Conservation (phyloP, 2,797 vertebrate genomes). For the Enteromius radiatus region DNA sequence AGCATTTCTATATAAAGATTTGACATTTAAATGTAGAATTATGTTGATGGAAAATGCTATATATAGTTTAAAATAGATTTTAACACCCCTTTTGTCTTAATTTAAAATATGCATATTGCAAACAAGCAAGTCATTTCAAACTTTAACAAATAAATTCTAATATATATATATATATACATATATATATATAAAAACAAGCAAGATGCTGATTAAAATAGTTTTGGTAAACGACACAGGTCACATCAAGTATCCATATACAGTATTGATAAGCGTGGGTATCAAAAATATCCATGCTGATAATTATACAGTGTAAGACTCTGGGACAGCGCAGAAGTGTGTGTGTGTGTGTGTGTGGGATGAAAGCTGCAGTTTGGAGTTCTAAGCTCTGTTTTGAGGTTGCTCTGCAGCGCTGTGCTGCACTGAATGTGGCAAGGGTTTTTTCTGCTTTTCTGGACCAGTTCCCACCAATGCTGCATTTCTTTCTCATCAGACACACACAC, state of each 20-base stretch:
- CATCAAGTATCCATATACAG: background rate
- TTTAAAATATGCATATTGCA: background rate
- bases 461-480: conserved; percentile 78
- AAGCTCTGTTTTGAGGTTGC: conserved; percentile 18
- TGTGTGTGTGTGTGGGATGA: background rate
- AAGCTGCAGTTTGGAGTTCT: conserved; percentile 36
- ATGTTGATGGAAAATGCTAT: background rate
- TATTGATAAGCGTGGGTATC: background rate
- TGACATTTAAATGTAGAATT: background rate
- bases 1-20: background rate
- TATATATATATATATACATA: too few relatives aligned
- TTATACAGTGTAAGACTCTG: background rate
- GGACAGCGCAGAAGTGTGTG: background rate
- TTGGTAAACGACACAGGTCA: background rate
- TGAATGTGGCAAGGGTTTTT: conserved; percentile 54
- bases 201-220: too few relatives aligned
- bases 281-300: background rate
- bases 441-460: conserved; percentile 74
- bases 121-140: background rate
- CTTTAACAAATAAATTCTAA: background rate
- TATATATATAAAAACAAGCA: background rate
- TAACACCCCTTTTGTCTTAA: background rate
- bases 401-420: conserved; percentile 46
- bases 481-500: conserved; percentile 43
- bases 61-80: background rate